A percentile compares a stretch with the other conserved stretches of the same genome.
Conservation (phyloP, 1,140 invertebrate genomes). For the Nephotettix cincticeps region DNA sequence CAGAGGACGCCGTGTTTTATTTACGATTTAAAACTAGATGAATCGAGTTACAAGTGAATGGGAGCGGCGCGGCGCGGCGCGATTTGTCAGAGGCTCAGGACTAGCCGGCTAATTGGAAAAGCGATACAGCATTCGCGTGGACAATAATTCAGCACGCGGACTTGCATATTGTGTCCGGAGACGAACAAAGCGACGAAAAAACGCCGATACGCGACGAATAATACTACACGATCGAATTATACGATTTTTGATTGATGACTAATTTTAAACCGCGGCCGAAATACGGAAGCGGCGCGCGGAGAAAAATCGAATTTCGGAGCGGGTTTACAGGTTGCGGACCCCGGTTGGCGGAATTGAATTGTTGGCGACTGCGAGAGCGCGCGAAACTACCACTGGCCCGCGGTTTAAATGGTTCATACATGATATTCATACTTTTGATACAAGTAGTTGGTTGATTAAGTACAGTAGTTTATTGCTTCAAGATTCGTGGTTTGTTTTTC, state of each 20-base stretch:
- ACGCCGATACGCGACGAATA: slow-evolving; percentile 33
- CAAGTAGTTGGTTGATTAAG: no score
- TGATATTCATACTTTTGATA: no score
- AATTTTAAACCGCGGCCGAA: slow-evolving; percentile 27
- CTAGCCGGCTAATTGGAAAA: slow-evolving; percentile 34
- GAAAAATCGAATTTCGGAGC: slow-evolving; percentile 11
- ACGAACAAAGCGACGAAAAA: slow-evolving; percentile 1
- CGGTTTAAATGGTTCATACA: no score
- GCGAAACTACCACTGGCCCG: not conserved
- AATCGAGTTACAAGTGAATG: slow-evolving; percentile 24
- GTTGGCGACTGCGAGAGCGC: not conserved
- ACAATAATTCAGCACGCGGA: slow-evolving; percentile 38
- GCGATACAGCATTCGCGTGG: slow-evolving; percentile 35
- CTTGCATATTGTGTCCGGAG: slow-evolving; percentile 30
- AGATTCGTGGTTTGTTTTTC: no score
- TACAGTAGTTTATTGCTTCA: no score
- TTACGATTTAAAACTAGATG: slow-evolving; percentile 27
- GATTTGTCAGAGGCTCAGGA: slow-evolving; percentile 21
- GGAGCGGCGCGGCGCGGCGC: slow-evolving; percentile 7
- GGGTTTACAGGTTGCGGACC: slow-evolving; percentile 18
- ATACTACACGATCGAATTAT: slow-evolving; percentile 34
- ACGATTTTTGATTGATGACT: slow-evolving; percentile 37
- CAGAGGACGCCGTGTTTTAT: slow-evolving; percentile 23
- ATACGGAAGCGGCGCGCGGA: not conserved
- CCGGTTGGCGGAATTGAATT: slow-evolving; percentile 7